Percentiles rank a stretch among this genome's conserved stretches.
Evolutionary conservation across 1,140 invertebrate genomes (phyloP).

Genomic region (Hyposmocoma kahamanoa): DNA sequence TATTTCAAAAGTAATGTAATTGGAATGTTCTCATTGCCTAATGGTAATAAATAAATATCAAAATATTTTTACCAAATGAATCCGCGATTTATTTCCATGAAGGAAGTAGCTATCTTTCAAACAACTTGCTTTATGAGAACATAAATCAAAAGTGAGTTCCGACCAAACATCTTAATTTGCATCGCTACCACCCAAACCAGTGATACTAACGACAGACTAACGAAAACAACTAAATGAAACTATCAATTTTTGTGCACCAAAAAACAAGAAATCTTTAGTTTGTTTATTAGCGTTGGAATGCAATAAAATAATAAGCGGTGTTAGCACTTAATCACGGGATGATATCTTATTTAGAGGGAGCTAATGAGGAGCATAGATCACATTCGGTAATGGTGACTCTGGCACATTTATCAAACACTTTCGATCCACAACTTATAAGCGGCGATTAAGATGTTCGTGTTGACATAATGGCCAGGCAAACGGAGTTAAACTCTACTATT

Average conservation of each 20-base stretch:
- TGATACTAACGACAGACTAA: conserved; percentile 62
- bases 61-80: no score
- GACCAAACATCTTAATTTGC: conserved; percentile 64
- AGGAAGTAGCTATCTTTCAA: conserved; percentile 13
- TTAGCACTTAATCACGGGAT: conserved; percentile 47
- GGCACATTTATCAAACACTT: conserved; percentile 64
- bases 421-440: conserved; percentile 60
- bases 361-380: conserved; percentile 67
- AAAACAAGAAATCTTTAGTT: conserved; percentile 40
- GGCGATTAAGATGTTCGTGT: conserved; percentile 62
- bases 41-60: no score
- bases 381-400: conserved; percentile 61
- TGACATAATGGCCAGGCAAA: conserved; percentile 64
- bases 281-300: conserved; percentile 51
- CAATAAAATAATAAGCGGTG: conserved; percentile 59
- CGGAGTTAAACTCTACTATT: conserved; percentile 53
- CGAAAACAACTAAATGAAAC: conserved; percentile 64
- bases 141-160: conserved; percentile 59
- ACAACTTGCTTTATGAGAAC: conserved; percentile 29
- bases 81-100: no score
- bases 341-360: conserved; percentile 65
- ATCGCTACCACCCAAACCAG: conserved; percentile 46
- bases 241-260: conserved; percentile 61
- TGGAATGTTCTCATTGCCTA: no score
- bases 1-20: no score